Base-by-base conservation (phyloP, 2,113 vertebrate species). In the Lampris incognitus region DNA sequence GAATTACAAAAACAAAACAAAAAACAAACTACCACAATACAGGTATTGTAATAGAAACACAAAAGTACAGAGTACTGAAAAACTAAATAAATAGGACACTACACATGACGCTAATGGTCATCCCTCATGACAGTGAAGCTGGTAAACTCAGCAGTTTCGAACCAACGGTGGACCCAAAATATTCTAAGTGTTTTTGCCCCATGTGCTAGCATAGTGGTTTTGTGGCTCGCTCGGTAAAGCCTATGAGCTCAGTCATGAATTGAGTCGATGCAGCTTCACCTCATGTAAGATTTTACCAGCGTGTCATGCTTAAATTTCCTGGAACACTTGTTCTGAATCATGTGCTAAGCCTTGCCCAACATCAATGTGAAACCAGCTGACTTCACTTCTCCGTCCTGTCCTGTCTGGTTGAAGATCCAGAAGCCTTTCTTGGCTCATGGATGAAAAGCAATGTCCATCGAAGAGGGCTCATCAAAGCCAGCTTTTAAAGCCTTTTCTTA, bases 121-220 rank as follows among this genome's bases (percentile, higher is more conserved):
- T 63, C 46, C 24, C 46, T 61, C 42, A 63, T 6, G 13, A 63
- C 24, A 42, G 42, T 5, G 42, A 63, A 44, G 60, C 60, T 63
- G 60, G 60, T 63, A 63, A 48, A 63, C 46, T 13, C 11, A 46
- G 5, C 13, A 44, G 42, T 63, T 63, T 63, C 41, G 60, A 46
- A 63, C 60, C 60, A 63, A 44, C 10, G 41, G 13, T 63, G 60
- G 60, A 63, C 60, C 60, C 60, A 2, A 44, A 63, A 46, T 54
- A 63, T 7, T 24, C 24, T 63, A 46, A 63, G 60, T 63, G 60
- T 41, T 63, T 46, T 62, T 61, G 59, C 6, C 60, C 60, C 41
- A 63, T 44, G 13, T 63, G 41, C 24, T 44, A 44, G 10, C 11
- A 38, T 9, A 46, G 60, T 46, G n/a, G 60, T 63, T 39, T 5